Percentiles rank a stretch among this genome's conserved stretches.
Conservation (phyloP, 2,797 vertebrate genomes). For the Phoebastria nigripes region DNA sequence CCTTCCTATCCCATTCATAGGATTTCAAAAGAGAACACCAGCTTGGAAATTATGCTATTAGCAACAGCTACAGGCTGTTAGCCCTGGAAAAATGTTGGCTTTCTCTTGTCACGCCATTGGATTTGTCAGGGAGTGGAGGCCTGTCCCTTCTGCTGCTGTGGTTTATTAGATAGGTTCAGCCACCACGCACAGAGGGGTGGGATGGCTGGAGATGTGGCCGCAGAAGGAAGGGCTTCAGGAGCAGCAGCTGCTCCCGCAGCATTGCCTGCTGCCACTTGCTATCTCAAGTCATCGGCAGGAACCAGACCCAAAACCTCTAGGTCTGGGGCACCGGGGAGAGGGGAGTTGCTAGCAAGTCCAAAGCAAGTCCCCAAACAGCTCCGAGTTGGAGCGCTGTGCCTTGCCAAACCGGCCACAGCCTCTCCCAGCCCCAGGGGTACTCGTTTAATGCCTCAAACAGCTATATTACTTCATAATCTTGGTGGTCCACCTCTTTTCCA, state of each 20-base stretch:
- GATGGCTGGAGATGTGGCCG: neutral
- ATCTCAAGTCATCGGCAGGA: neutral
- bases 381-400: accelerated
- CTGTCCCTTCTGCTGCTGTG: neutral
- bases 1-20: neutral
- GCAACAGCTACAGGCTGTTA: neutral
- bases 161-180: neutral
- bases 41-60: neutral
- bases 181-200: accelerated
- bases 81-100: neutral
- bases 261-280: neutral
- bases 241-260: neutral
- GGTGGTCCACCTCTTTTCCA: neutral
- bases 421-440: neutral
- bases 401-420: neutral
- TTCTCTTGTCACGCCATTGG: accelerated
- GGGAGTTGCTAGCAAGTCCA: neutral
- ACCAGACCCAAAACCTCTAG: neutral
- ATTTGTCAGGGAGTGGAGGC: neutral
- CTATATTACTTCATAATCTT: neutral
- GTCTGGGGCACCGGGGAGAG: accelerated
- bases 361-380: neutral
- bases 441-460: neutral
- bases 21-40: neutral
- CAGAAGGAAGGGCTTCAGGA: neutral